phyloP scores from a whole-genome alignment of 2,113 vertebrate genomes.

The Tupaia chinensis region DNA sequence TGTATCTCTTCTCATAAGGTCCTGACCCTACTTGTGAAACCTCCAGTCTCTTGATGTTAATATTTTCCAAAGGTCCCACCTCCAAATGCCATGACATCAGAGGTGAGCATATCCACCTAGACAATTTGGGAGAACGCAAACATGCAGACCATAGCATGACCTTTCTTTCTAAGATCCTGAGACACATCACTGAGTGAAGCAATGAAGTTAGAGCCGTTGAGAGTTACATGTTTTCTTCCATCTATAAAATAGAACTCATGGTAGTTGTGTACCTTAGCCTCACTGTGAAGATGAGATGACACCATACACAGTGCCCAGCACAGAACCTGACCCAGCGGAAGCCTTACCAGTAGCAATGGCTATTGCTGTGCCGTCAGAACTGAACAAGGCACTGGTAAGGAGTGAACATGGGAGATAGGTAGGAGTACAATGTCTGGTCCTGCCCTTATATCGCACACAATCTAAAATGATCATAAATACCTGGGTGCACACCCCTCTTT shows the following conservation, averaged over 20 bases:
- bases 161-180: neutral
- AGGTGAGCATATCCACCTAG: neutral
- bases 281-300: neutral
- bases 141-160: neutral
- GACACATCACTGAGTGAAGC: neutral
- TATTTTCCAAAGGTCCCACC: neutral
- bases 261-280: neutral
- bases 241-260: neutral
- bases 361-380: neutral
- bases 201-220: neutral
- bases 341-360: neutral
- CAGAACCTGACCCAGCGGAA: too few relatives aligned
- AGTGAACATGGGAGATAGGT: neutral
- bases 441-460: neutral
- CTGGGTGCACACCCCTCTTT: neutral
- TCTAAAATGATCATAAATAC: neutral
- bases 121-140: neutral
- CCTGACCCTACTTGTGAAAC: neutral
- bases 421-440: neutral
- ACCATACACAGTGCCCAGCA: neutral
- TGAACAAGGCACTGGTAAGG: neutral
- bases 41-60: too few relatives aligned
- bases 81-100: too few relatives aligned
- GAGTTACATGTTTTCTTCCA: neutral
- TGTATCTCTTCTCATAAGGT: neutral